phyloP scores from a whole-genome alignment of 2,113 vertebrate genomes.

The Smithornis capensis region DNA sequence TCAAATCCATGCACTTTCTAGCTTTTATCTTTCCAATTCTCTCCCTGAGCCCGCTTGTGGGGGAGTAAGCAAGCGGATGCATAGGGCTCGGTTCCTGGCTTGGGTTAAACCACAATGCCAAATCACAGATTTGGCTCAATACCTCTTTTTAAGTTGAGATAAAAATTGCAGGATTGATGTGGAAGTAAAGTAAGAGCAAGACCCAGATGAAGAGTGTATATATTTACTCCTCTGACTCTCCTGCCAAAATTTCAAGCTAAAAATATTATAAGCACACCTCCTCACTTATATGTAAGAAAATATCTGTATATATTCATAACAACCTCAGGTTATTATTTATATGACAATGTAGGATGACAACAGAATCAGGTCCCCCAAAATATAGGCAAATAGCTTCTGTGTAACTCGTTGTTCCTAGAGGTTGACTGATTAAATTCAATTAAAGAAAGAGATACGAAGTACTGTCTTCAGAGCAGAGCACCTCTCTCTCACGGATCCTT shows the following conservation, averaged over 20 bases:
- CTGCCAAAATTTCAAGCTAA: conserved; percentile 32
- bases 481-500: background rate
- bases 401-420: background rate
- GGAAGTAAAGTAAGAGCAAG: background rate
- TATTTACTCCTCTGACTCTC: background rate
- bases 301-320: conserved; percentile 7
- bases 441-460: background rate
- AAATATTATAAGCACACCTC: background rate
- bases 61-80: background rate
- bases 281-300: background rate
- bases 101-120: background rate
- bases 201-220: background rate
- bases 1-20: background rate
- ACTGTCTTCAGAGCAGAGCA: background rate
- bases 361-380: conserved; percentile 3
- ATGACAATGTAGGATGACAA: background rate
- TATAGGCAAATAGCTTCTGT: background rate
- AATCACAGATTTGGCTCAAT: background rate
- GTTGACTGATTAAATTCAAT: background rate
- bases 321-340: conserved; percentile 40
- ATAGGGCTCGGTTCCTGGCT: background rate
- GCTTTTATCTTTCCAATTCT: background rate
- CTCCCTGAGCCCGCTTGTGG: background rate
- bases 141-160: background rate
- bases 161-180: background rate